Base-by-base conservation (phyloP, 1,140 invertebrate genomes). In the Meloidogyne hapla region DNA sequence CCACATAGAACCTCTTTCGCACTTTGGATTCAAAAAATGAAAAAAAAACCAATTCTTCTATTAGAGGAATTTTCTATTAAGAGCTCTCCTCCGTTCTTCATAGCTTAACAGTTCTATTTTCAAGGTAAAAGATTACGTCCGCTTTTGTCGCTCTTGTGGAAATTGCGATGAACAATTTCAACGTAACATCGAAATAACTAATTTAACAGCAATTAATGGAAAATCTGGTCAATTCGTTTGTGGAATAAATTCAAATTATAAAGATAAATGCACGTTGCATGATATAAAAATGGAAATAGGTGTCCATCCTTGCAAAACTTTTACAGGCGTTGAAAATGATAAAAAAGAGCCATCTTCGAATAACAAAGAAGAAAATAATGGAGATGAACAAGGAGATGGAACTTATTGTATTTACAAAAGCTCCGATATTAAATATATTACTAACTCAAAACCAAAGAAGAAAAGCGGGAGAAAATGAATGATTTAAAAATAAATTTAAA, bases 161-260 rank as follows among this genome's bases (percentile, higher is more conserved):
- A 33, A 33, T 0, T 33, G 33, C 33, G 33, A 8, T 33, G 33
- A 33, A 6, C 33, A 33, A 33, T 8, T 6, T 33, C 33, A 33
- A 33, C 70, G 40, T 40, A 61, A 61, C 18, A 65, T 61, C 0
- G 42, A 69, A 0, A 72, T 72, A 2, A 72, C 13, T 65, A 61
- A 72, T 40, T 9, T 63, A 9, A 63, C 62, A 23, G 48, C 70
- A 3, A 4, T 67, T n/a, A 69, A 72, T 33, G 70, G 40, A 6
- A 8, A 10, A 15, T 1, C 70, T 40, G 70, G 70, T 21, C 40
- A 72, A 61, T 48, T 62, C 45, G 42, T 72, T 5, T 25, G 23
- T 61, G 70, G 70, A n/a, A n/a, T n/a, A n/a, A n/a, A n/a, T n/a
- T n/a, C n/a, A n/a, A 33, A 33, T 33, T 33, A 33, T 33, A 4